Evolutionary conservation across 2,888 invertebrate species (phyloP), one percentile per base, ranked within the genome.

Genomic region (Gymnoscelis rufifasciata): DNA sequence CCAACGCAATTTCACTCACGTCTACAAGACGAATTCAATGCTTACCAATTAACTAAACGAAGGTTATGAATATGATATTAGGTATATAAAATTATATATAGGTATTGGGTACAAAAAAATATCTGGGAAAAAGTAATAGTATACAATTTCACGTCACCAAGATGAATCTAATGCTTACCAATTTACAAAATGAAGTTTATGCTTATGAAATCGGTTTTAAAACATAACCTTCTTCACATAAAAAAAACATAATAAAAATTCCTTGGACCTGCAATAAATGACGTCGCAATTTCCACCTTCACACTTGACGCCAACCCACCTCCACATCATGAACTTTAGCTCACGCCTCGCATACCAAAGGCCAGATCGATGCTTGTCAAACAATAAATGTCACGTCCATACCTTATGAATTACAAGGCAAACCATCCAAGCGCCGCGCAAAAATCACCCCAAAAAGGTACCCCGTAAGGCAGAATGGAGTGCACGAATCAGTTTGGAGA

Each of bases 371-470:
- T 88, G 82, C 76, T 82, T 83, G 86, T 86, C 87, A 87, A 84
- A 88, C 87, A 87, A 88, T 87, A 86, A 88, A 88, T 87, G 87
- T 84, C 87, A 87, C 83, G 87, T 87, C 84, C 87, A 87, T 78
- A 83, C 87, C 87, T 86, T 81, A 65, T 78, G 78, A 78, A 78
- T 65, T 56, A 68, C 58, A 26, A 52, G 60, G 57, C 38, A 43
- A 43, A 27, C 11, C 27, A 2, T 15, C 8, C 4, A 4, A 19
- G 26, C 3, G 8, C 6, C 56, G 59, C 27, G 36, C 39, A 1
- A 76, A 54, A 52, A 15, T 52, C 36, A 55, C 50, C 71, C 52
- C 52, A 77, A 70, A 23, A 0, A 0, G 2, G 0, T 2, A 0
- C 0, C n/a, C 0, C 1, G 52, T 70, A 80, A 39, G 56, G 57